Evolutionary conservation across 2,797 vertebrate species (phyloP).

Genomic region (Buphagus erythrorhynchus): DNA sequence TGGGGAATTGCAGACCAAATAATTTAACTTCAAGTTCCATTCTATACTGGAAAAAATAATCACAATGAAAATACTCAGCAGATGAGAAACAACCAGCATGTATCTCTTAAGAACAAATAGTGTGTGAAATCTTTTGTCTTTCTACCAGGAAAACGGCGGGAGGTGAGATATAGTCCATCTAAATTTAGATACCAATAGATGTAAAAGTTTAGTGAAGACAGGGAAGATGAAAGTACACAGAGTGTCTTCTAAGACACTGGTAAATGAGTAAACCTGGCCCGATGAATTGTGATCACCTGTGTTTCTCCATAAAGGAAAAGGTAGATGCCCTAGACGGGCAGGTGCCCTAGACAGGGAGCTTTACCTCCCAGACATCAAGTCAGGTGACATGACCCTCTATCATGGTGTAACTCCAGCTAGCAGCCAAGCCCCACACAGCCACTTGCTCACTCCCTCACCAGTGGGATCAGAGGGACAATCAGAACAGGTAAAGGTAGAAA

Average conservation of each 20-base stretch:
- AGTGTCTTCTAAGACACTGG: background rate
- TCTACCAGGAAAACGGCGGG: background rate
- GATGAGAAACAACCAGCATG: background rate
- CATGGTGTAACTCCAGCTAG: background rate
- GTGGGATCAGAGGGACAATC: background rate
- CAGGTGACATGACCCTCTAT: background rate
- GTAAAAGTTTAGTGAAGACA: background rate
- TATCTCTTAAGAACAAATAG: background rate
- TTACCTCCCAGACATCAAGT: background rate
- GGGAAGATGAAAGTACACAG: background rate
- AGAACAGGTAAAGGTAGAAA: background rate
- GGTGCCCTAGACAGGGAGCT: background rate
- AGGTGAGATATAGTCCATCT: background rate
- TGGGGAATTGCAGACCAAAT: background rate
- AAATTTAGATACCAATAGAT: background rate
- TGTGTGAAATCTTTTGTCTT: background rate
- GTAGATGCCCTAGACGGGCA: background rate
- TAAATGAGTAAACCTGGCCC: background rate
- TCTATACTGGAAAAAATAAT: background rate
- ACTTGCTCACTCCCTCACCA: background rate
- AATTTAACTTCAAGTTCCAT: background rate
- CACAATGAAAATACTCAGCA: background rate
- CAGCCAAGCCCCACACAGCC: background rate
- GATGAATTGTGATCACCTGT: background rate
- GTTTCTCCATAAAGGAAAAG: background rate